phyloP scores from a whole-genome alignment of 2,888 invertebrate species.

The Allacma fusca region DNA sequence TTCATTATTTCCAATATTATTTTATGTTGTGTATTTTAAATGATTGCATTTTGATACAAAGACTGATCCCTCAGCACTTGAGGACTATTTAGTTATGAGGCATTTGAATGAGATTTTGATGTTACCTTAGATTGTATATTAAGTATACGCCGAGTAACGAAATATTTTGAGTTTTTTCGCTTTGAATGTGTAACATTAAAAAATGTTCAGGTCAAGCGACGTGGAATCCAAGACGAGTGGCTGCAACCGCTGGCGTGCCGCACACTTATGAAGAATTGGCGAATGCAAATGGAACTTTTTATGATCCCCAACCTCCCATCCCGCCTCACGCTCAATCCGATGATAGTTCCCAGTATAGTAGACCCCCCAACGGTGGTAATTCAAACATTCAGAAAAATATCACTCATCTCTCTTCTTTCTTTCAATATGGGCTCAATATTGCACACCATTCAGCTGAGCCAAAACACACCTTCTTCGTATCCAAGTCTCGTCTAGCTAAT shows the following conservation, averaged over 20 bases:
- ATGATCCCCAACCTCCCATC: conserved; percentile 56
- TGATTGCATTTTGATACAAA: too few relatives aligned
- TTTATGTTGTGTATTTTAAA: too few relatives aligned
- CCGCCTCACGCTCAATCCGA: conserved; percentile 60
- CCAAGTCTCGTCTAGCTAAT: too few relatives aligned
- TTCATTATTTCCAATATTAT: too few relatives aligned
- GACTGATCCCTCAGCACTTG: neutral
- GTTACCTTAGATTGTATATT: neutral
- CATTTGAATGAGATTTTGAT: conserved; percentile 1
- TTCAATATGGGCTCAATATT: neutral
- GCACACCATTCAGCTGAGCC: neutral
- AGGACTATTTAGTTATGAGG: neutral
- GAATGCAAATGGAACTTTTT: conserved; percentile 56
- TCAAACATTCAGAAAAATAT: neutral
- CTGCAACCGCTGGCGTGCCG: conserved; percentile 56
- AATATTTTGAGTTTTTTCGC: conserved; percentile 46
- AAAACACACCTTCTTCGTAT: too few relatives aligned
- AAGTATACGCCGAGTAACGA: conserved; percentile 12
- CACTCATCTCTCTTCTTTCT: neutral
- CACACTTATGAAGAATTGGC: conserved; percentile 61
- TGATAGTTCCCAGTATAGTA: conserved; percentile 60
- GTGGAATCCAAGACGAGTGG: conserved; percentile 59
- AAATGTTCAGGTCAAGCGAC: conserved; percentile 58
- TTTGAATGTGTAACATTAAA: conserved; percentile 54
- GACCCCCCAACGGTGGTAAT: conserved; percentile 59